Percentiles rank a stretch among this genome's conserved stretches.
Evolutionary conservation across 2,888 invertebrate species (phyloP).

Genomic region (Drosophila stalkeri): DNA sequence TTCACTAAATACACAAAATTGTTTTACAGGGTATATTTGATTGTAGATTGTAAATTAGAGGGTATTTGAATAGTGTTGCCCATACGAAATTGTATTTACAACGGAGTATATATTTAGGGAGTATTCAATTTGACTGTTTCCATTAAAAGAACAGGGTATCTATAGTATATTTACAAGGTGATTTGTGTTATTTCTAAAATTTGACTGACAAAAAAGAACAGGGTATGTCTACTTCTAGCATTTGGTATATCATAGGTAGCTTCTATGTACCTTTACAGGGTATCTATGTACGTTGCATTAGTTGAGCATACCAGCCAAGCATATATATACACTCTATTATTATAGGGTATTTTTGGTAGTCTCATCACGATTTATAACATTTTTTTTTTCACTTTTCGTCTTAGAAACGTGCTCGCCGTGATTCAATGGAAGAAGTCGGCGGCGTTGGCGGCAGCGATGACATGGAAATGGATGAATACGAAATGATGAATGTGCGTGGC

Average conservation of each 20-base stretch:
- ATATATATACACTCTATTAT: neutral
- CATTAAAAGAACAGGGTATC: neutral
- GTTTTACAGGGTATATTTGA: neutral
- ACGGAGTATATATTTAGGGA: neutral
- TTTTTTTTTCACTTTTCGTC: too few relatives aligned
- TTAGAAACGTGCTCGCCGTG: slow-evolving; percentile 66
- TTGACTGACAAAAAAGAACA: too few relatives aligned
- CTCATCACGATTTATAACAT: neutral
- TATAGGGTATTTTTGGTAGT: neutral
- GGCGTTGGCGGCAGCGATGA: slow-evolving; percentile 85
- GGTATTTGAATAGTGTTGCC: neutral
- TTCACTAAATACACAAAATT: neutral
- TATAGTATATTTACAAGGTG: too few relatives aligned
- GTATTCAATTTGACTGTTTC: neutral
- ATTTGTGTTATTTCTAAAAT: too few relatives aligned
- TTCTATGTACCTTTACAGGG: neutral
- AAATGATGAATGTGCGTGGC: slow-evolving; percentile 92
- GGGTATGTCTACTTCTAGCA: too few relatives aligned
- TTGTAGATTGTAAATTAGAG: neutral
- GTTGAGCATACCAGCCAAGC: neutral
- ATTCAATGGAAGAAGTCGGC: slow-evolving; percentile 61
- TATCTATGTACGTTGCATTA: neutral
- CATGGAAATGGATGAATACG: slow-evolving; percentile 89
- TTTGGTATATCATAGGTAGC: neutral
- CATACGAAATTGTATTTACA: neutral